Conservation (phyloP, 2,888 invertebrate genomes). For the Nomada goodeniana region DNA sequence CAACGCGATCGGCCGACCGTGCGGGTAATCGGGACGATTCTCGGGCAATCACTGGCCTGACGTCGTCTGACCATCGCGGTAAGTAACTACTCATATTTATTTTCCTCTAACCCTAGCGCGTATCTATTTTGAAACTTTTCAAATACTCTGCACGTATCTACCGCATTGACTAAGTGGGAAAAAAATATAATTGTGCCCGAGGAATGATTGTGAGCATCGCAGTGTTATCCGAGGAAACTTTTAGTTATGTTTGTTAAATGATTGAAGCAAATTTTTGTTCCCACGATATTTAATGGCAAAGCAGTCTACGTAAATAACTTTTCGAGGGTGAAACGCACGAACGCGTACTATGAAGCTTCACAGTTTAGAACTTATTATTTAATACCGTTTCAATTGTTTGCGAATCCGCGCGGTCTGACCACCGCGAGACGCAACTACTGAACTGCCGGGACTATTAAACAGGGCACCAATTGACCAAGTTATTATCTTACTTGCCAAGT, state of each 20-base stretch:
- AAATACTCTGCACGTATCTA: neutral
- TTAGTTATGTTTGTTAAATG: no score
- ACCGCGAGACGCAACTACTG: constrained; percentile 26
- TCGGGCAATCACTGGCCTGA: constrained; percentile 8
- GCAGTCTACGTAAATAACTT: neutral
- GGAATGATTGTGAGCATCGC: no score
- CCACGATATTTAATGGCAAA: no score
- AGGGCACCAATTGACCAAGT: constrained; percentile 20
- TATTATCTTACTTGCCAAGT: constrained; percentile 9
- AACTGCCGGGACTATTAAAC: constrained; percentile 37
- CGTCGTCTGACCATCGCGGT: constrained; percentile 54
- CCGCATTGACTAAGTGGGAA: no score
- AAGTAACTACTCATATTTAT: constrained; percentile 53
- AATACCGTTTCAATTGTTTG: constrained; percentile 42
- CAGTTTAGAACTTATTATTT: constrained; percentile 40
- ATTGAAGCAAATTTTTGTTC: no score
- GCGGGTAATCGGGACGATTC: constrained; percentile 36
- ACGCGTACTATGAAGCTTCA: neutral
- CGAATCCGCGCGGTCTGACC: constrained; percentile 32
- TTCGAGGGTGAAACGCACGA: neutral
- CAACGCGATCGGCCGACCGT: constrained; percentile 44
- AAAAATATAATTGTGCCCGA: neutral
- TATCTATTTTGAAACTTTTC: neutral
- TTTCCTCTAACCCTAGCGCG: no score
- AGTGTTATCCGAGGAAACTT: no score